Conservation (phyloP, 2,797 vertebrate genomes). For the Cottoperca gobio region DNA sequence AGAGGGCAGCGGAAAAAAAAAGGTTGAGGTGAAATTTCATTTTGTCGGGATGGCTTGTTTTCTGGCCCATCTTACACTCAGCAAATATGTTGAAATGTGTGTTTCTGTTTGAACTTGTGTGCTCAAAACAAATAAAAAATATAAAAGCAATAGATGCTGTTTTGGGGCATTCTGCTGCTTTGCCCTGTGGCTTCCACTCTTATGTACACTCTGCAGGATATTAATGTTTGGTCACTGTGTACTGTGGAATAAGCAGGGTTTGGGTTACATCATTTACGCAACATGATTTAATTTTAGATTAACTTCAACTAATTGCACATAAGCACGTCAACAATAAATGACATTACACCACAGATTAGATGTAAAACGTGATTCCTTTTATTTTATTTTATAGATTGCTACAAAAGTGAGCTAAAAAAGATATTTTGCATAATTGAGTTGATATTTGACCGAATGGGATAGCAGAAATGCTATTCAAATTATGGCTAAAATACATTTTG, state of each 20-base stretch:
- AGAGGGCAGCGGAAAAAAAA: neutral
- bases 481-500: neutral
- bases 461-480: neutral
- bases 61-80: constrained; percentile 6
- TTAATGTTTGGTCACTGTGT: neutral
- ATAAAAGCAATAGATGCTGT: neutral
- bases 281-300: neutral
- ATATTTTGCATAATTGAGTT: neutral
- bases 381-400: too few relatives aligned
- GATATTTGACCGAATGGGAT: neutral
- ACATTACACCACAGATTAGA: neutral
- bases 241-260: neutral
- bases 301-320: neutral
- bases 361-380: neutral
- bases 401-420: neutral
- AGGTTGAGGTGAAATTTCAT: constrained; percentile 52
- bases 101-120: neutral
- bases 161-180: neutral
- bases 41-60: constrained; percentile 32
- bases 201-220: neutral
- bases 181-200: neutral
- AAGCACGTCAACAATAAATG: neutral
- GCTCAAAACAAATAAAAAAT: neutral
- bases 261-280: neutral
- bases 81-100: constrained; percentile 4